phyloP scores from a whole-genome alignment of 2,113 vertebrate genomes.

The Varanus komodoensis region DNA sequence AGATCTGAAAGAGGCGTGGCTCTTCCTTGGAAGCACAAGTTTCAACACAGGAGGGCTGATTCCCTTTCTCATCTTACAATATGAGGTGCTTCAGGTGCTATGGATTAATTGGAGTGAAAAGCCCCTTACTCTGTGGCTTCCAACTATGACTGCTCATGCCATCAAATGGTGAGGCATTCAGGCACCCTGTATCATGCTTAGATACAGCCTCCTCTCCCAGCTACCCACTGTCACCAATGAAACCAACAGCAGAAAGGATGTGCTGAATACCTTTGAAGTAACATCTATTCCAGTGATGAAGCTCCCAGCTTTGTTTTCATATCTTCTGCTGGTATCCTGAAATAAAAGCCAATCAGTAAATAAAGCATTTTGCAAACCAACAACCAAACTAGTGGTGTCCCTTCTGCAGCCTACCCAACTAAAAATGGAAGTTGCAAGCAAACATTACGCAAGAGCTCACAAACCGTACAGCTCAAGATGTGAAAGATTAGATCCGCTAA shows the following conservation, averaged over 20 bases:
- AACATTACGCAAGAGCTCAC: background rate
- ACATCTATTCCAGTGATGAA: constrained; percentile 99
- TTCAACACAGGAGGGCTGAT: background rate
- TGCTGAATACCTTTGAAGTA: constrained; percentile 89
- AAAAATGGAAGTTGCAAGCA: background rate
- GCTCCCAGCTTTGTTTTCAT: constrained; percentile 96
- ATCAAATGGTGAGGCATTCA: too few relatives aligned
- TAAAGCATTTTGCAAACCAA: constrained; percentile 35
- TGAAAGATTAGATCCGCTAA: background rate
- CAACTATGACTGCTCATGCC: too few relatives aligned
- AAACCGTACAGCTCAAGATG: background rate
- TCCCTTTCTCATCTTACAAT: background rate
- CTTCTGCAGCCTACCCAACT: background rate
- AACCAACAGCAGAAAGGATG: too few relatives aligned
- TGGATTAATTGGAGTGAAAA: too few relatives aligned
- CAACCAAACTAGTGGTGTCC: background rate
- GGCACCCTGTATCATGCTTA: too few relatives aligned
- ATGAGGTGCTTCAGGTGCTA: background rate
- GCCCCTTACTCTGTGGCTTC: too few relatives aligned
- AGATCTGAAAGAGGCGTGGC: background rate
- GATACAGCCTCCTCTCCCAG: too few relatives aligned
- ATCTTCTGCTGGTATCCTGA: constrained; percentile 92
- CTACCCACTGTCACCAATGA: too few relatives aligned
- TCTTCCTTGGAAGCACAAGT: background rate
- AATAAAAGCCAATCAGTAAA: constrained; percentile 46